Percentiles rank a stretch among this genome's conserved stretches.
Conservation (phyloP, 2,113 vertebrate genomes). For the Paradoxurus hermaphroditus region DNA sequence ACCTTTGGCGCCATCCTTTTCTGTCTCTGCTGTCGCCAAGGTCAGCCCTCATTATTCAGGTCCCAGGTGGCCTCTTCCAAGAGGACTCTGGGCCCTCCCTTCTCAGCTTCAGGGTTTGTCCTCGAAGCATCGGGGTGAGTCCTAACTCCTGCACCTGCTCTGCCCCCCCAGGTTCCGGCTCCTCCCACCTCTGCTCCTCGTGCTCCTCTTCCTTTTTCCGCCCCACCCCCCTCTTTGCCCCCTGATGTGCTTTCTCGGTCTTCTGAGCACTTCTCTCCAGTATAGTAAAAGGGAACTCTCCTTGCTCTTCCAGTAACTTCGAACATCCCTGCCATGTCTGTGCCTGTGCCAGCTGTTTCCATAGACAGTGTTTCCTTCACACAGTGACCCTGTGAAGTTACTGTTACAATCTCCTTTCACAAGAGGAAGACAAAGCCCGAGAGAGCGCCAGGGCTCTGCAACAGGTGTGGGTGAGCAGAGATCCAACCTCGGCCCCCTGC, state of each 20-base stretch:
- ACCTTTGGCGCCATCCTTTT: background rate
- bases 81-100: background rate
- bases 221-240: rapidly evolving
- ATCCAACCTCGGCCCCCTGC: background rate
- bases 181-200: background rate
- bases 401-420: background rate
- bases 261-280: background rate
- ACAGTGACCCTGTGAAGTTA: background rate
- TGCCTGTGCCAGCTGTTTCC: background rate
- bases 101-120: background rate
- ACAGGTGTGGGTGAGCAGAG: background rate
- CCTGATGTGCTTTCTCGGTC: background rate
- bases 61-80: background rate
- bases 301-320: background rate
- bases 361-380: background rate
- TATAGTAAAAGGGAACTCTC: background rate
- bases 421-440: background rate
- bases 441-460: background rate
- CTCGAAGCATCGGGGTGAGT: background rate
- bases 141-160: background rate
- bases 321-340: rapidly evolving
- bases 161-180: no score
- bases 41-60: background rate
- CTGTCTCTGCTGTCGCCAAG: background rate
- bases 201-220: background rate